Evolutionary conservation across 2,888 invertebrate species (phyloP).

Genomic region (Stenodema calcarata): DNA sequence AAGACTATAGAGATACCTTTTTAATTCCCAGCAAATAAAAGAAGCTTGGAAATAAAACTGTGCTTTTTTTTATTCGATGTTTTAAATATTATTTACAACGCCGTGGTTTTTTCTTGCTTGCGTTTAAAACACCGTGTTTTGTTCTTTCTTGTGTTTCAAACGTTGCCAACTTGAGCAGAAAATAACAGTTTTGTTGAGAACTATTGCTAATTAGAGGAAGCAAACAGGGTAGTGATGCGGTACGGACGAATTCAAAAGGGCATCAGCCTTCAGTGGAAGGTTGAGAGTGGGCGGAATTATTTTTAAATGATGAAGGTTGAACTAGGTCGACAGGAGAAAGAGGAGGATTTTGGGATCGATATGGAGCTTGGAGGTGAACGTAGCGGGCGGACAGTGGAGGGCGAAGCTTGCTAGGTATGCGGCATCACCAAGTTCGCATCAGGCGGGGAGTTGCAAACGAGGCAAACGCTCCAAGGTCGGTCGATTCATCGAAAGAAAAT

Average conservation of each 20-base stretch:
- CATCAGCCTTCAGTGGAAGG: no score
- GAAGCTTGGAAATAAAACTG: no score
- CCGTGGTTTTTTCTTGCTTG: no score
- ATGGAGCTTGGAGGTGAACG: not conserved
- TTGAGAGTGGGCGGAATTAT: not conserved
- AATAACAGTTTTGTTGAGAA: no score
- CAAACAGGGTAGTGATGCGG: not conserved
- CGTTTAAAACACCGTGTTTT: no score
- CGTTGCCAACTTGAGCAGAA: no score
- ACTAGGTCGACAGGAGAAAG: conserved; percentile 3
- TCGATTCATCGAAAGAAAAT: not conserved
- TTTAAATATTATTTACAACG: no score
- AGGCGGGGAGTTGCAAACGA: not conserved
- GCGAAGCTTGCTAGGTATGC: not conserved
- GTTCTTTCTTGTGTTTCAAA: no score
- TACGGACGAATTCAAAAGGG: not conserved
- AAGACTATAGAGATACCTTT: no score
- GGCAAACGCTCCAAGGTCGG: not conserved
- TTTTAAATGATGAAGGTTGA: conserved; percentile 5
- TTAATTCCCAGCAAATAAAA: no score
- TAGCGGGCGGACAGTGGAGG: not conserved
- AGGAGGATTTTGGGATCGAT: not conserved
- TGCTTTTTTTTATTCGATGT: no score
- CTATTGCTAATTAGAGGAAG: no score
- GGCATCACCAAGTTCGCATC: not conserved